Evolutionary conservation across 2,113 vertebrate genomes (phyloP).

Genomic region (Pao palembangensis): DNA sequence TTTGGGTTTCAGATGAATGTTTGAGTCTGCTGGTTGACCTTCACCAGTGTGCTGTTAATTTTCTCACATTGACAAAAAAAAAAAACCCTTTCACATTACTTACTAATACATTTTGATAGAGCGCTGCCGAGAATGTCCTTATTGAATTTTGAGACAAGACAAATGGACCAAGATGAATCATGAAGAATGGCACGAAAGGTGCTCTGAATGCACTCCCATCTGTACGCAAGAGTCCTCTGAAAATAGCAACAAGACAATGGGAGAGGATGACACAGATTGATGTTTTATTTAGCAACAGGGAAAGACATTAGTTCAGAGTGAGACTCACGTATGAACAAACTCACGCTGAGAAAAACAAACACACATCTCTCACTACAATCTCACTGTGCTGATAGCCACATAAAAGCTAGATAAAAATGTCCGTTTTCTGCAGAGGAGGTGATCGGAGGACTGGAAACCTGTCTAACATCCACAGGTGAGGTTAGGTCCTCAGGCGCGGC

Average conservation of each 20-base stretch:
- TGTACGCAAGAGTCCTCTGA: constrained; percentile 12
- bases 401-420: constrained; percentile 3
- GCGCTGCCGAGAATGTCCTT: neutral
- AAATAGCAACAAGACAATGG: constrained; percentile 36
- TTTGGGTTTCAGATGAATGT: constrained; percentile 6
- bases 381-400: constrained; percentile 1
- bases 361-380: neutral
- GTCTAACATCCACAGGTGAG: constrained; percentile 15
- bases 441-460: neutral
- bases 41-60: constrained; percentile 14
- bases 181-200: constrained; percentile 6
- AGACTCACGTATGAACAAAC: constrained; percentile 17
- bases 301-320: constrained; percentile 12
- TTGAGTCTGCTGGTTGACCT: constrained; percentile 38
- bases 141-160: constrained; percentile 31
- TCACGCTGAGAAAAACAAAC: neutral
- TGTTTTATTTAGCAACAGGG: constrained; percentile 58
- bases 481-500: constrained; percentile 65
- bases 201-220: neutral
- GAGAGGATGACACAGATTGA: constrained; percentile 21
- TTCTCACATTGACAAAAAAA: constrained; percentile 25
- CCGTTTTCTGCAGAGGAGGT: neutral
- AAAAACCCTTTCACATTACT: constrained; percentile 27
- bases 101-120: constrained; percentile 21
- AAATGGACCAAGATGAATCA: constrained; percentile 37